Percentiles rank a stretch among this genome's conserved stretches.
phyloP scores from a whole-genome alignment of 2,888 invertebrate genomes.

The Globia sparganii region DNA sequence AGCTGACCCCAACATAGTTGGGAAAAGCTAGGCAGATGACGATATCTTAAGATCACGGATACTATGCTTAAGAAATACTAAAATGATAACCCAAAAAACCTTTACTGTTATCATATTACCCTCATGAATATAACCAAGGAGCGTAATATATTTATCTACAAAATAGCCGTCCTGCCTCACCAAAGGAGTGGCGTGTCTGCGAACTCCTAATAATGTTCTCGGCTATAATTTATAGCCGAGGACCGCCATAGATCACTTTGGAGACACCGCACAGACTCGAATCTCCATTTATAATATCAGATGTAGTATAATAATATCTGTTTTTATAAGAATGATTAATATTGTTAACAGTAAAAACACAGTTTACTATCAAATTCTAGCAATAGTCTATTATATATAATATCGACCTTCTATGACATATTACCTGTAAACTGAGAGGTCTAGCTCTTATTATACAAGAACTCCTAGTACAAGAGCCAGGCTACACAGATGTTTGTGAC shows the following conservation, averaged over 20 bases:
- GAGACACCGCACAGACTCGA: slow-evolving; percentile 59
- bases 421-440: not conserved
- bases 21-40: too few species aligned
- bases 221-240: slow-evolving; percentile 58
- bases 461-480: not conserved
- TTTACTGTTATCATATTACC: not conserved
- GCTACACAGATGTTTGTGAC: not conserved
- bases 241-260: slow-evolving; percentile 61
- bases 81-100: not conserved
- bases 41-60: too few species aligned
- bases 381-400: not conserved
- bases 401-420: not conserved
- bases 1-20: too few species aligned
- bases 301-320: slow-evolving; percentile 27
- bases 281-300: slow-evolving; percentile 59
- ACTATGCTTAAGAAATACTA: not conserved
- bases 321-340: slow-evolving; percentile 42
- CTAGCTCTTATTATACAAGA: not conserved
- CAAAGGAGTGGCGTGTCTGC: slow-evolving; percentile 49
- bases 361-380: not conserved
- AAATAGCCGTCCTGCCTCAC: slow-evolving; percentile 28
- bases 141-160: slow-evolving; percentile 45
- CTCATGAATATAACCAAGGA: slow-evolving; percentile 25
- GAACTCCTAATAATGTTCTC: slow-evolving; percentile 63
- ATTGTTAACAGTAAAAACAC: slow-evolving; percentile 1